Evolutionary conservation across 2,113 vertebrate species (phyloP), one percentile per base, ranked within the genome.

Genomic region (Nannospalax galili): DNA sequence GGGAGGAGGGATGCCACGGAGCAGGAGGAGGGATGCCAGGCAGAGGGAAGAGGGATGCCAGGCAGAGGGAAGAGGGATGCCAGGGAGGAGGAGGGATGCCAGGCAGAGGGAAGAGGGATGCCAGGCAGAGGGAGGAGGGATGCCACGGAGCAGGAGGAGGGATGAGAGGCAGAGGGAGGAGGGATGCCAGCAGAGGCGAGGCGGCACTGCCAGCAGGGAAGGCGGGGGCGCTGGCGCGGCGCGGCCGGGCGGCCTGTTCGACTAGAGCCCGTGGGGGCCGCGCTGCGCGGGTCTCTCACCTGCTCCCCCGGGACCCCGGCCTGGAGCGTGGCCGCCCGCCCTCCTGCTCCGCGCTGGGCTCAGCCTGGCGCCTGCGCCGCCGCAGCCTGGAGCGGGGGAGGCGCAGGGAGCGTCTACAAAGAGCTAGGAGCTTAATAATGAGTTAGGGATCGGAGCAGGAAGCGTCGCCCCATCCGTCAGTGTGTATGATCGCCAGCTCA

Each of bases 361-460:
- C 52, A 69, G 90, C 96, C 95, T 65, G 95, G 96, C 97, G 97
- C 97, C 95, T 97, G 97, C 97, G 97, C 97, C 78, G 94, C 96
- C 22, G 93, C 96, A 78, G 96, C 97, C 95, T 37, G 6, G 93
- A 93, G 97, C 94, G 88, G 96, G 96, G 97, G 97, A 96, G 96
- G 97, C 90, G 94, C 95, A 97, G 97, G 97, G 97, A 97, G 97
- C 95, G 97, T 97, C 97, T 97, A 95, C 87, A 97, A 97, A 97
- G 97, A 97, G 96, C 96, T 56, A 89, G 90, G 77, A 88, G 94
- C 95, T 87, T 67, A 82, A 84, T 62, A 84, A 64, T 12, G 94
- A 96, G 93, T 97, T 97, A 97, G 97, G 97, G 97, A 97, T 94
- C 96, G 2, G 90, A 92, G 92, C 95, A 62, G 77, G 75, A 86